A percentile compares a stretch with the other conserved stretches of the same genome.
Evolutionary conservation across 35 echinoderm and acorn worm genomes (phyloP).

Genomic region (Apostichopus parvimensis): DNA sequence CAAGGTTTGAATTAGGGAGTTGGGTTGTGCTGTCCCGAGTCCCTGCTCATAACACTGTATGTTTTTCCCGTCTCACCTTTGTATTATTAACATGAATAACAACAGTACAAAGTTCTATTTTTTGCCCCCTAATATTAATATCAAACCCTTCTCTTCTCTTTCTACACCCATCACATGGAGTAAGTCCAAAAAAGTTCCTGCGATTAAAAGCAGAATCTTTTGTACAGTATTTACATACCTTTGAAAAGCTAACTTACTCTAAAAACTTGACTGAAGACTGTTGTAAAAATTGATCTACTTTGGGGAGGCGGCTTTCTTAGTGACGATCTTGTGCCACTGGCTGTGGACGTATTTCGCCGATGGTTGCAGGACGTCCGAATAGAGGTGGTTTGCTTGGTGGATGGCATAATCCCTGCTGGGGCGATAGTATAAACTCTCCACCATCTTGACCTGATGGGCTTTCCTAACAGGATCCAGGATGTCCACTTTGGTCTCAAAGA

Average conservation of each 20-base stretch:
- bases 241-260: not conserved
- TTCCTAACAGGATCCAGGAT: slow-evolving; percentile 31
- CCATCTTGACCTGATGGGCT: slow-evolving; percentile 25
- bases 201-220: not conserved
- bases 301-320: slow-evolving; percentile 14
- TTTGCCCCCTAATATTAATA: not conserved
- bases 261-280: not conserved
- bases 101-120: not conserved
- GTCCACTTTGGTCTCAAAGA: slow-evolving; percentile 44
- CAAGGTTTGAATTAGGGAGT: not conserved
- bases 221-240: slow-evolving; percentile 4
- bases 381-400: slow-evolving; percentile 34
- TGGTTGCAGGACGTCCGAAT: slow-evolving; percentile 36
- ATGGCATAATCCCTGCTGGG: slow-evolving; percentile 18
- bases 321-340: slow-evolving; percentile 43
- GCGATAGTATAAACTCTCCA: slow-evolving; percentile 41
- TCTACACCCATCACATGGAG: no score
- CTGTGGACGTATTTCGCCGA: slow-evolving; percentile 48
- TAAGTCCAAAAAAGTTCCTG: not conserved
- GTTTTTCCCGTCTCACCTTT: not conserved
- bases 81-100: slow-evolving; percentile 19
- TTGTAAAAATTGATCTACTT: not conserved
- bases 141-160: not conserved
- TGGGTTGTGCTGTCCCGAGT: not conserved
- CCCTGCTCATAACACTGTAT: no score